Percentiles rank a stretch among this genome's conserved stretches.
Conservation (phyloP, 1,140 invertebrate species). For the Brevipalpus yothersi region DNA sequence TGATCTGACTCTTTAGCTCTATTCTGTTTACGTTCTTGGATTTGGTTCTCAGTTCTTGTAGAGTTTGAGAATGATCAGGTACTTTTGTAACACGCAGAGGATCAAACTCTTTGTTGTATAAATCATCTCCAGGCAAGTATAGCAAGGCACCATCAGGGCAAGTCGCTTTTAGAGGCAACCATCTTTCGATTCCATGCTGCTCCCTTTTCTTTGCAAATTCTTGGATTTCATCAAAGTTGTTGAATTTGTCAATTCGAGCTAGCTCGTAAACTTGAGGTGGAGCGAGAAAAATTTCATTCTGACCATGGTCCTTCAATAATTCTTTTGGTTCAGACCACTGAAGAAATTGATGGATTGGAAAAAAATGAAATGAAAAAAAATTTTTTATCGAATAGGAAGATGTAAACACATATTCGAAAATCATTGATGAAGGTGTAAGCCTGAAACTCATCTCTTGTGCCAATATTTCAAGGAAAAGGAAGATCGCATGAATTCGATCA, state of each 20-base stretch:
- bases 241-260: background rate
- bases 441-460: too few relatives aligned
- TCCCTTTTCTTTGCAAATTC: conserved; percentile 17
- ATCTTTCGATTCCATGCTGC: conserved; percentile 16
- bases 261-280: conserved; percentile 29
- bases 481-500: too few relatives aligned
- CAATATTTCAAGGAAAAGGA: too few relatives aligned
- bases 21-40: background rate
- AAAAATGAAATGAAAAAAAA: background rate
- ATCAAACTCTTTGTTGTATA: conserved; percentile 14
- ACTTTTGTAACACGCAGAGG: conserved; percentile 8
- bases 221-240: conserved; percentile 15
- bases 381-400: too few relatives aligned
- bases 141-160: conserved; percentile 20
- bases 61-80: conserved; percentile 7
- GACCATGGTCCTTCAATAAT: conserved; percentile 17
- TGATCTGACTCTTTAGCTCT: background rate
- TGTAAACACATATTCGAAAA: too few relatives aligned
- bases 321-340: conserved; percentile 20
- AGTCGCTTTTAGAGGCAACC: conserved; percentile 19
- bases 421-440: too few relatives aligned
- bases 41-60: background rate
- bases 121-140: conserved; percentile 20
- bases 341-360: background rate
- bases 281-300: conserved; percentile 17